Conservation (phyloP, 2,888 invertebrate species). For the Tetragnatha montana region DNA sequence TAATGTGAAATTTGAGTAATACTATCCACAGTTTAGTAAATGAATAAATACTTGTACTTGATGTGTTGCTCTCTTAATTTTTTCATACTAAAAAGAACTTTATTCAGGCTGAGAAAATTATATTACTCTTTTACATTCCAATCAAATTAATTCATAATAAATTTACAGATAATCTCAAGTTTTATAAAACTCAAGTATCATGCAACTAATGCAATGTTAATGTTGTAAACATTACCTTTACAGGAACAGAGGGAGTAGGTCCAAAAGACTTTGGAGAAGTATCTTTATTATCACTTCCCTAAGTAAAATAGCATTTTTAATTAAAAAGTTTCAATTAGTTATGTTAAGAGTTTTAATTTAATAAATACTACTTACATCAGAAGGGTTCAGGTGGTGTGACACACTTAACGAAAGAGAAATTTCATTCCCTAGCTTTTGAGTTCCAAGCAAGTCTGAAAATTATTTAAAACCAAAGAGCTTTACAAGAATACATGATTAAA, state of each 20-base stretch:
- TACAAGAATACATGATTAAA: neutral
- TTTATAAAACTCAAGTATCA: no score
- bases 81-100: no score
- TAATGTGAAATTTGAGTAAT: no score
- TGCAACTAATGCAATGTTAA: no score
- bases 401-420: conserved; percentile 64
- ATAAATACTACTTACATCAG: conserved; percentile 46
- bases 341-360: neutral
- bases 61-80: no score
- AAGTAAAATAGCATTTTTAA: conserved; percentile 1
- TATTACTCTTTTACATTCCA: no score
- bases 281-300: conserved; percentile 32
- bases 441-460: conserved; percentile 63
- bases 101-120: no score
- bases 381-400: conserved; percentile 53
- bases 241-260: conserved; percentile 49
- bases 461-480: neutral
- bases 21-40: no score
- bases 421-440: conserved; percentile 74
- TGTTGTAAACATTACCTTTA: conserved; percentile 36
- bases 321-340: conserved; percentile 7
- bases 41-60: no score
- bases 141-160: no score
- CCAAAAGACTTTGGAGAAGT: conserved; percentile 23
- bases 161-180: no score